A percentile compares a stretch with the other conserved stretches of the same genome.
phyloP scores from a whole-genome alignment of 2,888 invertebrate genomes.

The Scaptomyza flava region DNA sequence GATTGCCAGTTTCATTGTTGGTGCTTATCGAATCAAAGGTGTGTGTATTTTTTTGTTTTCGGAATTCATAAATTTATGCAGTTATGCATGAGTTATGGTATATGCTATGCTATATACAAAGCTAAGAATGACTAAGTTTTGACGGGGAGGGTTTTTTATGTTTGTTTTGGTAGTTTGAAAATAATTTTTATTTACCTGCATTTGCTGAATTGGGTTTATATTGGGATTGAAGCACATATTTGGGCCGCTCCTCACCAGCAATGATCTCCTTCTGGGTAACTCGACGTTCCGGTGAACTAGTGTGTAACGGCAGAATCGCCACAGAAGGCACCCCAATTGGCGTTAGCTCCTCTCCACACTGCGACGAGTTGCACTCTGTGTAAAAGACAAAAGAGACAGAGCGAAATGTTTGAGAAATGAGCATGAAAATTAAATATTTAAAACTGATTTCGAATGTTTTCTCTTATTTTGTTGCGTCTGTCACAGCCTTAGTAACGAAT shows the following conservation, averaged over 20 bases:
- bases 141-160: neutral
- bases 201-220: slow-evolving; percentile 76
- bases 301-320: slow-evolving; percentile 84
- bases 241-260: slow-evolving; percentile 87
- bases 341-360: slow-evolving; percentile 82
- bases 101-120: slow-evolving; percentile 15
- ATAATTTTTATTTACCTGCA: slow-evolving; percentile 46
- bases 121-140: neutral
- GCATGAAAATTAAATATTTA: no score
- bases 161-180: neutral
- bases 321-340: slow-evolving; percentile 83
- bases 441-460: no score
- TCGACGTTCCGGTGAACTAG: slow-evolving; percentile 84
- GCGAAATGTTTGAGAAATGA: neutral
- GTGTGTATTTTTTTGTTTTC: neutral
- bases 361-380: slow-evolving; percentile 83
- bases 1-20: slow-evolving; percentile 13
- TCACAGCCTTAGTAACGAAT: neutral
- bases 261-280: slow-evolving; percentile 87
- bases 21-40: slow-evolving; percentile 22
- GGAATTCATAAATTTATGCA: neutral
- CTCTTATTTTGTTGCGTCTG: no score
- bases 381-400: neutral
- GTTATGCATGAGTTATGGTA: slow-evolving; percentile 8
- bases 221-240: slow-evolving; percentile 84